Evolutionary conservation across 2,888 invertebrate species (phyloP).

Genomic region (Nephrotoma flavescens): DNA sequence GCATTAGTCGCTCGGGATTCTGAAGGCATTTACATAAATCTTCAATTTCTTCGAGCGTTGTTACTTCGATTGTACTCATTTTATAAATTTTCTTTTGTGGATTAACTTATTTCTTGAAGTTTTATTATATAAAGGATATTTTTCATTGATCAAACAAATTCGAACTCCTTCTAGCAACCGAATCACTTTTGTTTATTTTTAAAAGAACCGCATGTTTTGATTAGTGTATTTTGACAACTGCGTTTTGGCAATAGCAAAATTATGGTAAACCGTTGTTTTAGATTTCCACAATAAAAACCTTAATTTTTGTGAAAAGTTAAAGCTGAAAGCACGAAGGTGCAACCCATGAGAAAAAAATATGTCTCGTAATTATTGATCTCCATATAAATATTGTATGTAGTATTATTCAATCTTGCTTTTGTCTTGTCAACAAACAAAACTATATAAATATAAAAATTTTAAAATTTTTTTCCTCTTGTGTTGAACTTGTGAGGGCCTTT

Average conservation of each 20-base stretch:
- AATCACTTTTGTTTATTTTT: background rate
- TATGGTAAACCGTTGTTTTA: background rate
- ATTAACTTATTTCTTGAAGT: background rate
- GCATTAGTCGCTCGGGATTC: conserved; percentile 13
- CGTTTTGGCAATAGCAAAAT: background rate
- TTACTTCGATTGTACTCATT: background rate
- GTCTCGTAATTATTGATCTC: no score
- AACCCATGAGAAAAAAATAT: no score
- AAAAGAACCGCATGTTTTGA: background rate
- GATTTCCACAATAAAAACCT: background rate
- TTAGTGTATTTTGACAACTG: background rate
- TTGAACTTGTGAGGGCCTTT: no score
- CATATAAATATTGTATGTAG: no score
- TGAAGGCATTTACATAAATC: conserved; percentile 12
- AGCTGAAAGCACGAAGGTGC: background rate
- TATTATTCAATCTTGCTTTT: no score
- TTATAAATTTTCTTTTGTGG: background rate
- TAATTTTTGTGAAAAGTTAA: background rate
- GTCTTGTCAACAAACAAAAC: no score
- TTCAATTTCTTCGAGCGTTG: conserved; percentile 8
- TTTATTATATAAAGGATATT: background rate
- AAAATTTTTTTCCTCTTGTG: no score
- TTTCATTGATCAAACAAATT: background rate
- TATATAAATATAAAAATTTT: no score
- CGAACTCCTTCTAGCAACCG: background rate